phyloP scores from a whole-genome alignment of 2,797 vertebrate genomes.

The Enteromius fasciolatus region DNA sequence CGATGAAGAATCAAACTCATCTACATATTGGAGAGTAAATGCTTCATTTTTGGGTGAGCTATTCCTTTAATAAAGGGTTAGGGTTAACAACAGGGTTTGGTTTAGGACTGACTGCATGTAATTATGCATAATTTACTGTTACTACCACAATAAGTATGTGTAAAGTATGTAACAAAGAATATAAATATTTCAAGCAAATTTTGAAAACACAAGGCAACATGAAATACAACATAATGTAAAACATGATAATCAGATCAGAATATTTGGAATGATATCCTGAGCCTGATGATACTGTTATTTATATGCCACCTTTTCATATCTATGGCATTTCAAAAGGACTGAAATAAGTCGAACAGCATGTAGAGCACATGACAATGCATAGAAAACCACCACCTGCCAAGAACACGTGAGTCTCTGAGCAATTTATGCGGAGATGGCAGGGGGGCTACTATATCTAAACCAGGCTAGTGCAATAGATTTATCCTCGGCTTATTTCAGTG shows the following conservation, averaged over 20 bases:
- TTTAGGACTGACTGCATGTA: not conserved
- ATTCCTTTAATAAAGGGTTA: not conserved
- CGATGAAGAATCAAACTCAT: not conserved
- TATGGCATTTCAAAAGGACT: not conserved
- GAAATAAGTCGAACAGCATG: conserved; percentile 13
- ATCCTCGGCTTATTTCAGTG: conserved; percentile 18
- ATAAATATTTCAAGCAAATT: not conserved
- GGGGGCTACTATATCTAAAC: conserved; percentile 38
- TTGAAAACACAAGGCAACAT: not conserved
- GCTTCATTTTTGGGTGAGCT: not conserved
- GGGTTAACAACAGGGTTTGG: not conserved
- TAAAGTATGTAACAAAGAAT: not conserved
- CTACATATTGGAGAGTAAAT: not conserved
- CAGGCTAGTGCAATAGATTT: conserved; percentile 10
- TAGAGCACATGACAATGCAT: conserved; percentile 1
- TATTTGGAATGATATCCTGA: not conserved
- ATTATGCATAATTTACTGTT: not conserved
- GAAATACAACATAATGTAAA: not conserved
- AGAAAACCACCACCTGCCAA: conserved; percentile 27
- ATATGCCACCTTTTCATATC: not conserved
- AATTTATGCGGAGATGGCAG: not conserved
- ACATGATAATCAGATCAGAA: not conserved
- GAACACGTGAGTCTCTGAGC: not conserved
- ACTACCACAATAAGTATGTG: not conserved
- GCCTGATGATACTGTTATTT: not conserved